Evolutionary conservation across 2,797 vertebrate genomes (phyloP).

Genomic region (Aselliscus stoliczkanus): DNA sequence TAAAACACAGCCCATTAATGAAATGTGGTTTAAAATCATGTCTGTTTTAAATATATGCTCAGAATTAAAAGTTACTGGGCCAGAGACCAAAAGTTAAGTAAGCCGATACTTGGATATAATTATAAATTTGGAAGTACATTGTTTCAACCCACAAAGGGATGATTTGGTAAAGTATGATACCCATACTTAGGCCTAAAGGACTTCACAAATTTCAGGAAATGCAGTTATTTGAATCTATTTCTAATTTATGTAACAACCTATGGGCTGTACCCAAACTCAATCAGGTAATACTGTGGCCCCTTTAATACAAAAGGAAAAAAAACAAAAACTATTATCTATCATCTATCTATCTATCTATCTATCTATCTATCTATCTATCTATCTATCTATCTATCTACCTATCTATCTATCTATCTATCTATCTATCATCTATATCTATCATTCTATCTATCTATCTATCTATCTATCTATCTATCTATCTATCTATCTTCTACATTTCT

Average conservation of each 20-base stretch:
- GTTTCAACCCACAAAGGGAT: slow-evolving; percentile 20
- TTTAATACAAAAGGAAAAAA: neutral
- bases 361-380: neutral
- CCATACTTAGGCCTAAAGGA: neutral
- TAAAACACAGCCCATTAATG: slow-evolving; percentile 60
- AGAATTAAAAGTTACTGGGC: slow-evolving; percentile 52
- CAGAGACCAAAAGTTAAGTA: slow-evolving; percentile 50
- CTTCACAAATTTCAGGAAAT: slow-evolving; percentile 34
- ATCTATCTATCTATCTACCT: neutral
- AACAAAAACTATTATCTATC: neutral
- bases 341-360: neutral
- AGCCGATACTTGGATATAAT: slow-evolving; percentile 32
- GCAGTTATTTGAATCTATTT: slow-evolving; percentile 8
- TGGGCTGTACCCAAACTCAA: neutral
- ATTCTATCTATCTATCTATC: neutral
- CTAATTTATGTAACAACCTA: neutral
- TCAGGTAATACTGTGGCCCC: neutral
- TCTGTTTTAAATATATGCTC: slow-evolving; percentile 61
- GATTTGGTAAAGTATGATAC: slow-evolving; percentile 38
- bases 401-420: neutral
- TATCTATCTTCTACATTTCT: no score
- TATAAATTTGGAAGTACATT: slow-evolving; percentile 43
- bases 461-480: neutral
- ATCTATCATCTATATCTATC: neutral
- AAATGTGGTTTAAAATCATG: slow-evolving; percentile 55